Evolutionary conservation across 2,113 vertebrate species (phyloP).

Genomic region (Myrmecophaga tridactyla): DNA sequence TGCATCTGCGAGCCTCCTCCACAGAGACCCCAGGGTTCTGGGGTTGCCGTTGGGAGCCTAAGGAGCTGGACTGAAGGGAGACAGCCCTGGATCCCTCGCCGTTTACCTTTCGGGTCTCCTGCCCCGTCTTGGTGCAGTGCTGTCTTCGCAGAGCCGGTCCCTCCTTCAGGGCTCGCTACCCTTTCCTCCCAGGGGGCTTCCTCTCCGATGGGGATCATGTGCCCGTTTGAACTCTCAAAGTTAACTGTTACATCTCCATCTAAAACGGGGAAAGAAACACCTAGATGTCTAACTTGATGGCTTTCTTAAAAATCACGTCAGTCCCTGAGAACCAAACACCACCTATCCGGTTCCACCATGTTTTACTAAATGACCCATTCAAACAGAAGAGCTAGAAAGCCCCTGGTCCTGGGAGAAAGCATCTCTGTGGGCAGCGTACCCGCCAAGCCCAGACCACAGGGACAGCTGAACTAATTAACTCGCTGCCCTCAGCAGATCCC

Average conservation of each 20-base stretch:
- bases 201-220: constrained; percentile 89
- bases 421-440: neutral
- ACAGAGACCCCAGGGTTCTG: neutral
- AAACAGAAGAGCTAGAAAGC: constrained; percentile 29
- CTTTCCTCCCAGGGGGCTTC: constrained; percentile 88
- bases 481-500: neutral
- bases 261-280: constrained; percentile 82
- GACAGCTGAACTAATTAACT: neutral
- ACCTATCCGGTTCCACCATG: neutral
- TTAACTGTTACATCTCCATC: constrained; percentile 88
- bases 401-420: neutral
- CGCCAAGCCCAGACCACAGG: neutral
- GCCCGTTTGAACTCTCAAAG: constrained; percentile 95
- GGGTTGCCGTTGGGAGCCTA: neutral
- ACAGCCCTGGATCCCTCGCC: constrained; percentile 39
- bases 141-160: constrained; percentile 80
- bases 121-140: constrained; percentile 77
- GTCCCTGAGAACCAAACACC: constrained; percentile 62
- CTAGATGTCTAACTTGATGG: constrained; percentile 71
- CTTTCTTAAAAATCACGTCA: constrained; percentile 62
- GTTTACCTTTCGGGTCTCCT: constrained; percentile 89
- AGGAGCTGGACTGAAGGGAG: constrained; percentile 13
- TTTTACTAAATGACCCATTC: constrained; percentile 54
- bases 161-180: constrained; percentile 86
- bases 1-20: neutral